These are phyloP conservation scores for Hymenopus coronatus DNA, from an alignment of 2,888 invertebrate species.

Conservation along the genomic window DNA sequence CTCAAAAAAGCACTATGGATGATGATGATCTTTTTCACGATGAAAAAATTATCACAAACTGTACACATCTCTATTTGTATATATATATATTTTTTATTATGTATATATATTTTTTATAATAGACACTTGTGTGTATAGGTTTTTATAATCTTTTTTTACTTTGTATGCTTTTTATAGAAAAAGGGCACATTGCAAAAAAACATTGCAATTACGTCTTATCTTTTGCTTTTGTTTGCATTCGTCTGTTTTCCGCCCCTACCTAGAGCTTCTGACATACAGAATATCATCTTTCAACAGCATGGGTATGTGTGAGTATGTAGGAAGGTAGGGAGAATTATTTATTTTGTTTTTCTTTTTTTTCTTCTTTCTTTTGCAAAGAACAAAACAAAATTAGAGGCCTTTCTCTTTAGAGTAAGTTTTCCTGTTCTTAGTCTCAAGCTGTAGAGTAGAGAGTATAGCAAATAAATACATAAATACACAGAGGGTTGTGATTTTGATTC, in stretches of 20 bases:
- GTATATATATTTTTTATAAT: constrained; percentile 27
- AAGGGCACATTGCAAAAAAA: constrained; percentile 28
- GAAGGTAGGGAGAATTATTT: neutral
- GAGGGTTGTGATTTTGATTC: neutral
- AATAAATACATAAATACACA: neutral
- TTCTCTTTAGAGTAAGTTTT: neutral
- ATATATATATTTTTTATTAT: constrained; percentile 24
- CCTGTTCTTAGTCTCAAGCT: neutral
- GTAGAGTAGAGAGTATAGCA: neutral
- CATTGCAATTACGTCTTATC: constrained; percentile 19
- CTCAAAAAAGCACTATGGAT: constrained; percentile 33
- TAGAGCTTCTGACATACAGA: constrained; percentile 27
- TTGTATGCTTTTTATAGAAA: constrained; percentile 25
- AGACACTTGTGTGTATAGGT: constrained; percentile 34
- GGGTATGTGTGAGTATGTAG: neutral
- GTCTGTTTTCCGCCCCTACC: constrained; percentile 29
- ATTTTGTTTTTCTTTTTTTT: neutral
- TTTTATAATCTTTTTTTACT: constrained; percentile 24
- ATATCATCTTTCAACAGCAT: constrained; percentile 18
- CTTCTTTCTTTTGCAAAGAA: neutral
- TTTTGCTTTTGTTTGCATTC: neutral
- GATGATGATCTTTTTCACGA: constrained; percentile 28
- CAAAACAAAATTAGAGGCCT: neutral
- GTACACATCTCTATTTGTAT: constrained; percentile 26
- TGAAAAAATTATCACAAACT: constrained; percentile 35